These are phyloP conservation scores for Hypomecis atomaria DNA, from an alignment of 2,888 invertebrate genomes.

Conservation along the genomic window DNA sequence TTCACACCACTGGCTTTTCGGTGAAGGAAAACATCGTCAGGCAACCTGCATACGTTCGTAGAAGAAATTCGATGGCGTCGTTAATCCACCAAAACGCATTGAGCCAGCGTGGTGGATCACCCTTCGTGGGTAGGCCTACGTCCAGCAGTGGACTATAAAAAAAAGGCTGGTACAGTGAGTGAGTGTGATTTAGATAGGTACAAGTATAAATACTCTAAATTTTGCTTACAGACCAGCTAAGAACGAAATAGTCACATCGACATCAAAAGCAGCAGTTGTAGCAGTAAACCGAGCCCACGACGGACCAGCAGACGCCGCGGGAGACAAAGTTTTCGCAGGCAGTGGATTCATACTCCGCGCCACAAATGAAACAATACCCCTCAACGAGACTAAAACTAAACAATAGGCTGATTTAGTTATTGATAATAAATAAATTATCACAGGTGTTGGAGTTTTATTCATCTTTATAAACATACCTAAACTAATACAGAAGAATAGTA, in stretches of 20 bases:
- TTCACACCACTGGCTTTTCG: too few species aligned
- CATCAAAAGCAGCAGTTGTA: constrained; percentile 29
- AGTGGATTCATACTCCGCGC: constrained; percentile 63
- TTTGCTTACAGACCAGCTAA: constrained; percentile 28
- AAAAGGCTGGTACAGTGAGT: too few species aligned
- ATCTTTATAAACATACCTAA: not conserved
- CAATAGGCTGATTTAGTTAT: constrained; percentile 11
- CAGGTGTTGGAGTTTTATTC: not conserved
- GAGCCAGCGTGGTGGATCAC: too few species aligned
- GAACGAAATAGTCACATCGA: constrained; percentile 23
- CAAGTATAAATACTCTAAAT: not conserved
- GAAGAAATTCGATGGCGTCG: too few species aligned
- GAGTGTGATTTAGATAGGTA: too few species aligned
- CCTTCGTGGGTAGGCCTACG: too few species aligned
- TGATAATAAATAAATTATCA: constrained; percentile 23
- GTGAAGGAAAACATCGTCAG: too few species aligned
- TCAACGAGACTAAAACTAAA: constrained; percentile 29
- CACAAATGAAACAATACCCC: constrained; percentile 44
- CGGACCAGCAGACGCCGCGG: constrained; percentile 37
- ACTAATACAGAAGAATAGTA: not conserved
- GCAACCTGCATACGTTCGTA: too few species aligned
- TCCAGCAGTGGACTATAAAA: too few species aligned
- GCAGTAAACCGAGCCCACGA: constrained; percentile 49
- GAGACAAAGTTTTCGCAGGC: constrained; percentile 61
- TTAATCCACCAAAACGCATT: too few species aligned